Conservation (phyloP, 2,888 invertebrate genomes). For the Theretra japonica region DNA sequence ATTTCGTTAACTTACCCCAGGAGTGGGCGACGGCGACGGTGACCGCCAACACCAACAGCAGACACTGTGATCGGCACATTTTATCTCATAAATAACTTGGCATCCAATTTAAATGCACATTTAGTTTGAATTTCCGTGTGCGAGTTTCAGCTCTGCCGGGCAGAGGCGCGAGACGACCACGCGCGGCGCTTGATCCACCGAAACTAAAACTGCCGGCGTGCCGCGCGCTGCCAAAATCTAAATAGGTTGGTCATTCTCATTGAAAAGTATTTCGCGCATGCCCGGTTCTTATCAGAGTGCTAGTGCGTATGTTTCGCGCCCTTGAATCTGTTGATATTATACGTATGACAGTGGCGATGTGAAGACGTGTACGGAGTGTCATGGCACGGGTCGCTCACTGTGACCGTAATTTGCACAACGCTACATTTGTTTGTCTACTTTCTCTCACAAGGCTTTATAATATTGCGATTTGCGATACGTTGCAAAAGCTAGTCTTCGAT, state of each 20-base stretch:
- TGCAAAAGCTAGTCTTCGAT: constrained; percentile 33
- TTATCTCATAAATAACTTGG: constrained; percentile 72
- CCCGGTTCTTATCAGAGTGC: constrained; percentile 57
- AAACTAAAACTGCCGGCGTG: constrained; percentile 66
- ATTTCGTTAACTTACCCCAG: constrained; percentile 78
- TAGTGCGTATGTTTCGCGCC: constrained; percentile 19
- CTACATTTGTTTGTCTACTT: constrained; percentile 20
- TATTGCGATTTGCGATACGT: not conserved
- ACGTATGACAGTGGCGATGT: not conserved
- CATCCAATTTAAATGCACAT: constrained; percentile 69
- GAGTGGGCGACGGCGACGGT: constrained; percentile 61
- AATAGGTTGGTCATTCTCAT: constrained; percentile 60
- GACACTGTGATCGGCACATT: constrained; percentile 73
- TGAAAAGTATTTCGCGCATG: constrained; percentile 66
- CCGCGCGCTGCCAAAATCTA: constrained; percentile 60
- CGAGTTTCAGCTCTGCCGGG: constrained; percentile 73
- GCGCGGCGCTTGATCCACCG: constrained; percentile 63
- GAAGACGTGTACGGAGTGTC: not conserved
- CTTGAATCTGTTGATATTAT: not conserved
- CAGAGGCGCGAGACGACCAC: constrained; percentile 65
- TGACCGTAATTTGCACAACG: constrained; percentile 17
- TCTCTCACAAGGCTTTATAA: constrained; percentile 1
- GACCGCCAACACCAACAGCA: constrained; percentile 62
- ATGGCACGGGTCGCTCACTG: constrained; percentile 17
- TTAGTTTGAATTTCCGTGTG: constrained; percentile 57